Evolutionary conservation across 2,888 invertebrate species (phyloP).

Genomic region (Clunio marinus): DNA sequence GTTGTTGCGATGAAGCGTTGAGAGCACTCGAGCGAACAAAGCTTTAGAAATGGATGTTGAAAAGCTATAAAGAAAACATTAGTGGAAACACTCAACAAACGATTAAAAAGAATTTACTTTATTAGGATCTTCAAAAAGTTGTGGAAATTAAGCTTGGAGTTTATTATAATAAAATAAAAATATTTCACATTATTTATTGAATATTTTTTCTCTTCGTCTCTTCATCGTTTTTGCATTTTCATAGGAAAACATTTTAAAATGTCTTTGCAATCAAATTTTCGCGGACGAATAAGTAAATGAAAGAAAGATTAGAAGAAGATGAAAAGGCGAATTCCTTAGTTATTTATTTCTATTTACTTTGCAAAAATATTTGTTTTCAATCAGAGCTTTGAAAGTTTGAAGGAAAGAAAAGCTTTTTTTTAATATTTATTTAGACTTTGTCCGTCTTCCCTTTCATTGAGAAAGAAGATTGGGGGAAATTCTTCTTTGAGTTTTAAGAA

Average conservation of each 20-base stretch:
- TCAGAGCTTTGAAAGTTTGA: too few relatives aligned
- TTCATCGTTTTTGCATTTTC: too few relatives aligned
- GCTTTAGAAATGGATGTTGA: background rate
- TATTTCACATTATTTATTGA: background rate
- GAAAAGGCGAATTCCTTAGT: constrained; percentile 12
- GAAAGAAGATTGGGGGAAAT: background rate
- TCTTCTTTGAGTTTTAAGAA: background rate
- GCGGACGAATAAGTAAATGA: background rate
- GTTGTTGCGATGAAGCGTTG: background rate
- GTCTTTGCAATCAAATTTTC: background rate
- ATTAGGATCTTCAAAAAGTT: constrained; percentile 8
- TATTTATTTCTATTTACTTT: background rate
- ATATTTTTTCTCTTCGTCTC: too few relatives aligned
- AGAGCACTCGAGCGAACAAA: background rate
- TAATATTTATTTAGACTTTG: background rate
- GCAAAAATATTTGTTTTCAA: constrained; percentile 19
- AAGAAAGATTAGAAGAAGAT: background rate
- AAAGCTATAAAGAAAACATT: background rate
- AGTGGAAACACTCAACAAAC: background rate
- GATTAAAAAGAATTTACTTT: constrained; percentile 23
- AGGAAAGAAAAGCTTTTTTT: constrained; percentile 3
- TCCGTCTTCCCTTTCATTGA: too few relatives aligned
- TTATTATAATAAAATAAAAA: too few relatives aligned
- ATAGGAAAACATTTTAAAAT: too few relatives aligned
- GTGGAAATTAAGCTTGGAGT: constrained; percentile 11